phyloP scores from a whole-genome alignment of 2,113 vertebrate species.

The Cathartes aura region DNA sequence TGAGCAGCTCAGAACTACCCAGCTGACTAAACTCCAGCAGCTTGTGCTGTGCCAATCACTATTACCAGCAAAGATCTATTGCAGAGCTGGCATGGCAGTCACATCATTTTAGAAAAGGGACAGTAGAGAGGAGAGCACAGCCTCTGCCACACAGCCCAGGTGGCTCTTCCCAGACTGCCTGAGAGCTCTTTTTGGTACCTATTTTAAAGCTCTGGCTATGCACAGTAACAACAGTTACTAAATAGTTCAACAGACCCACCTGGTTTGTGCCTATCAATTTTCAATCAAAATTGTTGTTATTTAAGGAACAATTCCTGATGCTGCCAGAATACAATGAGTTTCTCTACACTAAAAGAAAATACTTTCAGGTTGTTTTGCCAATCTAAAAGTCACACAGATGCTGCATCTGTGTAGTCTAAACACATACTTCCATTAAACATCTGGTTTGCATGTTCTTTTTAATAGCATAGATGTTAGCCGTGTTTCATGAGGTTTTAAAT shows the following conservation, averaged over 20 bases:
- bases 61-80: not conserved
- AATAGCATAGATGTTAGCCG: not conserved
- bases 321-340: not conserved
- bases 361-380: not conserved
- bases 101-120: not conserved
- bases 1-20: not conserved
- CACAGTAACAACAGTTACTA: not conserved
- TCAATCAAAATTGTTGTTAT: not conserved
- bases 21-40: not conserved
- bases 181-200: not conserved
- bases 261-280: not conserved
- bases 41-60: not conserved
- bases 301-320: not conserved
- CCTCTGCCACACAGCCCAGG: not conserved
- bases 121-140: not conserved
- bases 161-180: not conserved
- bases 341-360: not conserved
- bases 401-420: not conserved
- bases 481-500: constrained; percentile 54
- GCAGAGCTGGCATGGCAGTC: not conserved
- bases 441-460: constrained; percentile 17
- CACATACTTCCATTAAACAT: constrained; percentile 13
- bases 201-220: not conserved
- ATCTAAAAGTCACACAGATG: not conserved
- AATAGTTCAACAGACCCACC: not conserved